Evolutionary conservation across 2,888 invertebrate species (phyloP), one percentile per base, ranked within the genome.

Genomic region (Protonemura montana): DNA sequence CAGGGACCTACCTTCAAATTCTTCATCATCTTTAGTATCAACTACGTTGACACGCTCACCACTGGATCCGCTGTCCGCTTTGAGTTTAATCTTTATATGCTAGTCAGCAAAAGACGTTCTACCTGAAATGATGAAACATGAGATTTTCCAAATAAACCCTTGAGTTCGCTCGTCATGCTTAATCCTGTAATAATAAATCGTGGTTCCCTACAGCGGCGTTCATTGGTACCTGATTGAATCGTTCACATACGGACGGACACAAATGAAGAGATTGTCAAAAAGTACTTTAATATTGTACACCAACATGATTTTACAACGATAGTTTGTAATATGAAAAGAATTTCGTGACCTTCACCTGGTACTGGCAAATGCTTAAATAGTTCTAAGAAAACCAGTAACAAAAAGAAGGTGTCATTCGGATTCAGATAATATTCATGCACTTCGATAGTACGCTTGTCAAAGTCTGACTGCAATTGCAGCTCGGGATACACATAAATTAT

Each of bases 211-310:
- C n/a, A n/a, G n/a, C n/a, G n/a, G n/a, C n/a, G n/a, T n/a, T n/a
- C n/a, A n/a, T n/a, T n/a, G n/a, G n/a, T n/a, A n/a, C n/a, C n/a
- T n/a, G n/a, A n/a, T n/a, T n/a, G n/a, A n/a, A n/a, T 78, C 25
- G 1, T 27, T 26, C 28, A 78, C 13, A 26, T 21, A 59, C 13
- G 13, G 59, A 81, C n/a, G 30, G 81, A 81, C 81, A 81, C 81
- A 30, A 81, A 29, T 28, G 21, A 81, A 85, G 80, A 78, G 81
- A 86, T 84, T 86, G 59, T 87, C 87, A 86, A 86, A 87, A 86
- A 87, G 86, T 86, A 86, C 85, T 88, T 88, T 87, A 87, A 87
- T 87, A 87, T 87, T 88, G 87, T 88, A 88, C 88, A 88, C 87
- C 88, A 86, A 88, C 88, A 88, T 88, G 87, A 87, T 88, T 87